Conservation (phyloP, 2,888 invertebrate species). For the Andricus quercusramuli region DNA sequence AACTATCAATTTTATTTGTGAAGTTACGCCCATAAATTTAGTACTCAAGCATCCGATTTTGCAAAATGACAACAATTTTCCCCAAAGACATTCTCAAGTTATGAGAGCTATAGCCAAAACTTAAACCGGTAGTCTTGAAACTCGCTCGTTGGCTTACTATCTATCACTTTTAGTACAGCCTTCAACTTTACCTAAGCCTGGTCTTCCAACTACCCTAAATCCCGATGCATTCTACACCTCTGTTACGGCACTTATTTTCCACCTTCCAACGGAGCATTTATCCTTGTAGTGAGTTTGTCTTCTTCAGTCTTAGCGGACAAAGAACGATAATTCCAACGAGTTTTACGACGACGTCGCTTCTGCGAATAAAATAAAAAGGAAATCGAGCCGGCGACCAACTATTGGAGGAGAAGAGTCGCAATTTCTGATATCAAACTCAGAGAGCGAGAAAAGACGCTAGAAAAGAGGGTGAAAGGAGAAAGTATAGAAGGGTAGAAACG, state of each 20-base stretch:
- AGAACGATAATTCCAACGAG: conserved; percentile 34
- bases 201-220: conserved; percentile 15
- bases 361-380: conserved; percentile 1
- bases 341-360: conserved; percentile 10
- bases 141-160: conserved; percentile 22
- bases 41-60: no score
- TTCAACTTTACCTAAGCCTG: conserved; percentile 32
- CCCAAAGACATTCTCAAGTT: conserved; percentile 11
- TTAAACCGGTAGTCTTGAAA: conserved; percentile 25
- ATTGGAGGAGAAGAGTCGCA: neutral
- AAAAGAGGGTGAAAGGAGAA: conserved; percentile 3
- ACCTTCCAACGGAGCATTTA: conserved; percentile 3
- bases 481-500: neutral
- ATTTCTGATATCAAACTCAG: conserved; percentile 30
- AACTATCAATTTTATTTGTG: no score
- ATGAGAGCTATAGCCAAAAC: neutral
- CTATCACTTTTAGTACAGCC: conserved; percentile 34
- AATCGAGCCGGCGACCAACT: neutral
- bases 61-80: neutral
- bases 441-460: neutral
- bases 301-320: neutral
- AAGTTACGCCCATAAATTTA: no score
- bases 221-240: conserved; percentile 25
- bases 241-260: neutral
- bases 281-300: conserved; percentile 32